phyloP scores from a whole-genome alignment of 2,797 vertebrate genomes.

The Crenuchus spilurus region DNA sequence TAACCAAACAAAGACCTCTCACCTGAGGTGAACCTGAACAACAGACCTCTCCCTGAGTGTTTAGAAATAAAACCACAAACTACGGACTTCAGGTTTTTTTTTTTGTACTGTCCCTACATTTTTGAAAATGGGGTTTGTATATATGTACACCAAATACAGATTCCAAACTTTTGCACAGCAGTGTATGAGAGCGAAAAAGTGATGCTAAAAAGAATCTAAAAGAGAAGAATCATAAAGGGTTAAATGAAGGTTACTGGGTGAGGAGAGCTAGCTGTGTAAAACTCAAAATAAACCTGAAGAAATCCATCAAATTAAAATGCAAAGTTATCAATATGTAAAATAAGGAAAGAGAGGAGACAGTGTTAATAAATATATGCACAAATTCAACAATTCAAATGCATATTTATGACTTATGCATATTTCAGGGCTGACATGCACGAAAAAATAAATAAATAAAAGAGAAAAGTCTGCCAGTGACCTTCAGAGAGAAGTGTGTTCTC shows the following conservation, averaged over 20 bases:
- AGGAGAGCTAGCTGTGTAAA: neutral
- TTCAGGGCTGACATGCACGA: neutral
- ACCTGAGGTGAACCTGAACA: too few species aligned
- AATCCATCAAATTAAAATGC: neutral
- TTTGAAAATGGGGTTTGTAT: too few species aligned
- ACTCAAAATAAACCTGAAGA: neutral
- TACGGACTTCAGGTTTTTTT: too few species aligned
- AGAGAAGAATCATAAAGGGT: neutral
- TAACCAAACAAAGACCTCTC: too few species aligned
- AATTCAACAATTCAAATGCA: neutral
- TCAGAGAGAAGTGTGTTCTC: neutral
- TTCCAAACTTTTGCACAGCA: neutral
- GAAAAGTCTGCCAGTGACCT: neutral
- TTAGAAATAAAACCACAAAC: too few species aligned
- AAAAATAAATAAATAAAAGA: too few species aligned
- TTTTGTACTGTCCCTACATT: too few species aligned
- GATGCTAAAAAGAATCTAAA: neutral
- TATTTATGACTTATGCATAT: constrained; percentile 2
- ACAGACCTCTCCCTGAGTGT: too few species aligned
- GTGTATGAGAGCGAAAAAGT: neutral
- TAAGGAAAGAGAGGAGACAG: neutral
- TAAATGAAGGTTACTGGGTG: neutral
- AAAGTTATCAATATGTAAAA: neutral
- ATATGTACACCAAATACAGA: neutral
- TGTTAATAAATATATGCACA: neutral